A percentile compares a stretch with the other conserved stretches of the same genome.
These are phyloP conservation scores for Pipistrellus pipistrellus DNA, from an alignment of 2,797 vertebrate species.

Conservation along the genomic window DNA sequence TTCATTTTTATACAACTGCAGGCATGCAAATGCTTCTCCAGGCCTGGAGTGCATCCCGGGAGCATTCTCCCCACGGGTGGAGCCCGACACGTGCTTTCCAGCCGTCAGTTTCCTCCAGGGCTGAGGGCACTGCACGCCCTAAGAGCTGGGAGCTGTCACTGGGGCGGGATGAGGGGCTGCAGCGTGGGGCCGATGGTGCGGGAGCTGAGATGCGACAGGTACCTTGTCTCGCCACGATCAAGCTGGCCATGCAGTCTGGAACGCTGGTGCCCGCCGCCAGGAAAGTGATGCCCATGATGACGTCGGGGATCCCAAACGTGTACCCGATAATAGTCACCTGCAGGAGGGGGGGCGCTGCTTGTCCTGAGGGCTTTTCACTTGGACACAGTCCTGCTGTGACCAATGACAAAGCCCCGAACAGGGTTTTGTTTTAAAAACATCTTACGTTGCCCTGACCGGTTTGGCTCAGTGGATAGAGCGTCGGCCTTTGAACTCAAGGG, in stretches of 20 bases:
- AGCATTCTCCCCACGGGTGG: background rate
- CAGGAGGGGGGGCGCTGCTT: constrained; percentile 13
- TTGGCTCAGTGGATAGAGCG: too few relatives aligned
- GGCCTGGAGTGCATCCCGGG: background rate
- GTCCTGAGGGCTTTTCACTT: background rate
- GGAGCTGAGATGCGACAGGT: background rate
- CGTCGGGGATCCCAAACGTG: constrained; percentile 97
- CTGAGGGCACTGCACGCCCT: background rate
- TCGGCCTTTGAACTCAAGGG: too few relatives aligned
- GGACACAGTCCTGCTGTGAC: background rate
- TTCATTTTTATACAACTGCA: background rate
- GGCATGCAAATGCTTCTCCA: background rate
- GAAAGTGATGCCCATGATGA: constrained; percentile 99
- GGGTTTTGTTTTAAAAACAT: background rate
- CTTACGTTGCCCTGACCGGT: background rate
- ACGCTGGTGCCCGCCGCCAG: constrained; percentile 98
- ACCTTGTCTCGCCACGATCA: constrained; percentile 99
- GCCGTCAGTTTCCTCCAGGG: fast-evolving
- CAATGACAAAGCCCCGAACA: background rate
- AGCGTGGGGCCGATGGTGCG: fast-evolving
- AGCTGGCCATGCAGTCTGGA: constrained; percentile 98
- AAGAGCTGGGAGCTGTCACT: background rate
- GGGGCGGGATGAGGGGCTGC: fast-evolving
- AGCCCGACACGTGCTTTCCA: background rate
- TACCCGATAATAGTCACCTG: constrained; percentile 98